These are phyloP conservation scores for Nerophis ophidion DNA, from an alignment of 2,113 vertebrate genomes.

Conservation along the genomic window DNA sequence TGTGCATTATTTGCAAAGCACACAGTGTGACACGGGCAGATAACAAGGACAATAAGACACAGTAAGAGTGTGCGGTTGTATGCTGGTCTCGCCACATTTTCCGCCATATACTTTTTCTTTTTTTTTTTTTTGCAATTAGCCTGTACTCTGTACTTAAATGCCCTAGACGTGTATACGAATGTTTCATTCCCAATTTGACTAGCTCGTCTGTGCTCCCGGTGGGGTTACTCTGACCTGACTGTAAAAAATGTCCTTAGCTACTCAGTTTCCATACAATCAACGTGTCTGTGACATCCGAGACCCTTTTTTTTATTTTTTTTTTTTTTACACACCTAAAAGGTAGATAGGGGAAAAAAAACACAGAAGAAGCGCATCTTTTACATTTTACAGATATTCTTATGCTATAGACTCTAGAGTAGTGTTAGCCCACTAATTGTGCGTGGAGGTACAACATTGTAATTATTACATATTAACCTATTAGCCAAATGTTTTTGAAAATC, in stretches of 20 bases:
- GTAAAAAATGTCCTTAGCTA: constrained; percentile 16
- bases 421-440: too few relatives aligned
- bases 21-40: constrained; percentile 23
- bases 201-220: constrained; percentile 9
- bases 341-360: constrained; percentile 6
- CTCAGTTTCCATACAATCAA: constrained; percentile 13
- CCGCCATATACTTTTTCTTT: constrained; percentile 10
- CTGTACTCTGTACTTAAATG: constrained; percentile 10
- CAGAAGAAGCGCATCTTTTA: background rate
- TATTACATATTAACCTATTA: too few relatives aligned
- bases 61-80: constrained; percentile 29
- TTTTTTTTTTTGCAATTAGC: constrained; percentile 15
- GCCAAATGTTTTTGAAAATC: too few relatives aligned
- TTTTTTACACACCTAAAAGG: constrained; percentile 1
- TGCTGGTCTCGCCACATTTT: constrained; percentile 43
- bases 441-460: too few relatives aligned
- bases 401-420: too few relatives aligned
- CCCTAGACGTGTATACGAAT: constrained; percentile 26
- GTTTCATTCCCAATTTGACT: constrained; percentile 31
- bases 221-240: constrained; percentile 23
- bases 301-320: constrained; percentile 1
- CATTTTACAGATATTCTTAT: too few relatives aligned
- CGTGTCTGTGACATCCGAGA: constrained; percentile 14
- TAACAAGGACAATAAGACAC: constrained; percentile 23
- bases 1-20: constrained; percentile 31